Base-by-base conservation (phyloP, 2,888 invertebrate species). In the Drosophila eohydei region DNA sequence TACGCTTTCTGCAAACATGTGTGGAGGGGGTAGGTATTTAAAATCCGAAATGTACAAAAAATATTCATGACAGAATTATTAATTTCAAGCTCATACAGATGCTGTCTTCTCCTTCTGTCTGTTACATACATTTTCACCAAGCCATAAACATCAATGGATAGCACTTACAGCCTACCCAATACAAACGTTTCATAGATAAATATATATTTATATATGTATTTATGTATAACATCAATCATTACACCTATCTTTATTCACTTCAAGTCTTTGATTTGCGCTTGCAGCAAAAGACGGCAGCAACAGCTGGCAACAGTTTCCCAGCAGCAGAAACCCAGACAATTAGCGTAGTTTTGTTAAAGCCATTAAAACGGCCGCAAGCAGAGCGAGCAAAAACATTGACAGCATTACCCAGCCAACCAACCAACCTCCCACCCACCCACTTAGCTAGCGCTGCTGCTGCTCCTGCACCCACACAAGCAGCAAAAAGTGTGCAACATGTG, bases 291-390 rank as follows among this genome's bases (percentile, higher is more conserved):
- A 16, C 6, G 9, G 28, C 3, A 28, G 14, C 50, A 38, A 11
- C 16, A 12, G 16, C 30, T 44, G 56, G 4, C n/a, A n/a, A 14
- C 43, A 40, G 14, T 12, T 12, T 2, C 38, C 3, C 38, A 38
- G 14, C 38, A 8, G 16, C 34, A n/a, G 40, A 28, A 60, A 51
- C 34, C 54, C 51, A 43, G 51, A 56, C 77, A 76, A 71, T 75
- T 75, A 76, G 67, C 62, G 51, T 36, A 48, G 61, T 75, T 74
- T 56, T 62, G 67, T 51, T 75, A 43, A 48, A 59, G 67, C 77
- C 77, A 76, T 76, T 67, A 59, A 67, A 75, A 63, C 14, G 50
- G 11, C 44, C 34, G 43, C 38, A 64, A 57, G 30, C 32, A 46
- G 26, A 5, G 12, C 6, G 2, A 26, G 9, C 40, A 28, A 44